Conservation (phyloP, 2,797 vertebrate genomes). For the Hippoglossus hippoglossus region DNA sequence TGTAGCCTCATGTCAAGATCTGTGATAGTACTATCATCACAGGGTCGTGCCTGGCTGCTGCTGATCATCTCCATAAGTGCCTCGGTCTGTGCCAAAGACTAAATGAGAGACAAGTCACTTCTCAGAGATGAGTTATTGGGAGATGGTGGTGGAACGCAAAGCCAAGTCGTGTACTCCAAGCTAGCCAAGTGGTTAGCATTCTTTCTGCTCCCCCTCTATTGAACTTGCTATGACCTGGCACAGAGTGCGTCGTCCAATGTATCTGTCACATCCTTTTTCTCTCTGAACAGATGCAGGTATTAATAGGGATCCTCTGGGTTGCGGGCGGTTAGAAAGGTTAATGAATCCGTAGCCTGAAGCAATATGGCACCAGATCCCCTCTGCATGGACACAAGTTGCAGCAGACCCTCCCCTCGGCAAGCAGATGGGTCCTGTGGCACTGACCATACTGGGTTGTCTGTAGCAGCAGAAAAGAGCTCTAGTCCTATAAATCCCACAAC, state of each 20-base stretch:
- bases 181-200: constrained; percentile 44
- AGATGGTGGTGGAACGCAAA: constrained; percentile 38
- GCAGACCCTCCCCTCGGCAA: constrained; percentile 59
- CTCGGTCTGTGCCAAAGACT: constrained; percentile 34
- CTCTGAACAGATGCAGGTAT: constrained; percentile 77
- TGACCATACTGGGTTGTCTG: constrained; percentile 22
- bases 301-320: constrained; percentile 66
- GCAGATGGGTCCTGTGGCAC: constrained; percentile 72
- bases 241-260: constrained; percentile 37
- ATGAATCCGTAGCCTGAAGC: constrained; percentile 77
- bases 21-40: constrained; percentile 50
- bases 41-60: constrained; percentile 44
- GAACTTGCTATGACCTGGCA: constrained; percentile 64
- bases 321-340: constrained; percentile 70
- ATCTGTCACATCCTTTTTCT: constrained; percentile 52
- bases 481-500: constrained; percentile 47
- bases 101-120: constrained; percentile 63
- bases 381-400: constrained; percentile 55
- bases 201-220: constrained; percentile 37
- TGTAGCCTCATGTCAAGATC: constrained; percentile 54
- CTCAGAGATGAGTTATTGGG: constrained; percentile 54
- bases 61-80: constrained; percentile 66
- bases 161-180: constrained; percentile 26
- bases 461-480: constrained; percentile 35
- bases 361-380: constrained; percentile 75